phyloP scores from a whole-genome alignment of 2,797 vertebrate genomes.

The Helarctos malayanus region DNA sequence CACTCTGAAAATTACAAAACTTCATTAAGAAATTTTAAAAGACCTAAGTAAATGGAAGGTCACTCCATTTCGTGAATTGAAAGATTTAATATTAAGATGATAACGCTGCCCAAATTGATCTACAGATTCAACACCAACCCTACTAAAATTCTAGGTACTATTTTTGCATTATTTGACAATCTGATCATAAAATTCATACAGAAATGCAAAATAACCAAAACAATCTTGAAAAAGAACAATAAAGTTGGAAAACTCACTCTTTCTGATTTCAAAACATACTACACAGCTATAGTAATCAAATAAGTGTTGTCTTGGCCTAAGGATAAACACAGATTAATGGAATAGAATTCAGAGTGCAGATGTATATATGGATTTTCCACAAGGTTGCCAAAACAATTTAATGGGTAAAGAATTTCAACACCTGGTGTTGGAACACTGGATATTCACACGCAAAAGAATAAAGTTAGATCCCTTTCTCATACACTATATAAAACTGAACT shows the following conservation, averaged over 20 bases:
- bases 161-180: neutral
- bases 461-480: neutral
- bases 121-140: neutral
- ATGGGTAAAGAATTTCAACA: neutral
- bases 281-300: neutral
- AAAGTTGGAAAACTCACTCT: neutral
- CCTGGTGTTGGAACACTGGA: neutral
- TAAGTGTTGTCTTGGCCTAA: neutral
- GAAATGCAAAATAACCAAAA: neutral
- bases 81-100: neutral
- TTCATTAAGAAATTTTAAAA: constrained; percentile 22
- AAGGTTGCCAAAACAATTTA: neutral
- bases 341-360: neutral
- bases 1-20: neutral
- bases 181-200: neutral
- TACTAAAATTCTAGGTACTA: neutral
- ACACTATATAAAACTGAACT: constrained; percentile 5
- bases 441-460: neutral
- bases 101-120: neutral
- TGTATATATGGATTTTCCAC: neutral
- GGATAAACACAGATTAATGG: neutral
- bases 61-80: neutral
- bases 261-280: constrained; percentile 27
- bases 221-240: neutral
- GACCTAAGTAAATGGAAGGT: neutral